These are phyloP conservation scores for Tangara arthus DNA, from an alignment of 2,797 vertebrate species.

Conservation along the genomic window DNA sequence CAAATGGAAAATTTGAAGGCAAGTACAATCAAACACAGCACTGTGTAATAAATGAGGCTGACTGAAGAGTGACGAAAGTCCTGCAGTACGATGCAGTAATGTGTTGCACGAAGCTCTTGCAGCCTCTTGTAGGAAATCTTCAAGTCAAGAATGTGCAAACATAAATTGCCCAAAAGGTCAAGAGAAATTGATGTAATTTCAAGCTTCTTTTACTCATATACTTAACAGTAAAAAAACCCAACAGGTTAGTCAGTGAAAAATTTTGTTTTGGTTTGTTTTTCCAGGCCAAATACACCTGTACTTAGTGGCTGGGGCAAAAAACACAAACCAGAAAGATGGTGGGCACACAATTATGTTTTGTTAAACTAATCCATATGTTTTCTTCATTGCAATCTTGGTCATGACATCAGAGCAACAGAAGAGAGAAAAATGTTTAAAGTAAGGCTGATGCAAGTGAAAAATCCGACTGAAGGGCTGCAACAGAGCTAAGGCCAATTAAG, in stretches of 20 bases:
- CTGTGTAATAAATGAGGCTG: not conserved
- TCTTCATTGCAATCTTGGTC: not conserved
- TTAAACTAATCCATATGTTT: not conserved
- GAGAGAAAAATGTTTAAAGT: not conserved
- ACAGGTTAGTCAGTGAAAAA: not conserved
- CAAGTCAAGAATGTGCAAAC: not conserved
- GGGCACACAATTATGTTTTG: not conserved
- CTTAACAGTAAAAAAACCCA: fast-evolving
- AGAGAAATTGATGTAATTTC: not conserved
- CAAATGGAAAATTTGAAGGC: not conserved
- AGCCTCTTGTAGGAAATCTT: not conserved
- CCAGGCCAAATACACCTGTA: not conserved
- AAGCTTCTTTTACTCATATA: not conserved
- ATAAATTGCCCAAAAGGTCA: not conserved
- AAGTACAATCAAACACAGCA: not conserved
- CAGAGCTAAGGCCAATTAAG: not conserved
- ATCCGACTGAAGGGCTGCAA: not conserved
- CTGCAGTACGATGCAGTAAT: not conserved
- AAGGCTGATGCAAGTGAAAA: not conserved
- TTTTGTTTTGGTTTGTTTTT: not conserved
- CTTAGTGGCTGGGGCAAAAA: not conserved
- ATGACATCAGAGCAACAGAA: not conserved
- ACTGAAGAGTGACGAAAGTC: not conserved
- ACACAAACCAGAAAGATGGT: not conserved
- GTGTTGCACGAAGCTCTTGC: not conserved